Conservation (phyloP, 2,113 vertebrate species). For the Micronisus gabar region DNA sequence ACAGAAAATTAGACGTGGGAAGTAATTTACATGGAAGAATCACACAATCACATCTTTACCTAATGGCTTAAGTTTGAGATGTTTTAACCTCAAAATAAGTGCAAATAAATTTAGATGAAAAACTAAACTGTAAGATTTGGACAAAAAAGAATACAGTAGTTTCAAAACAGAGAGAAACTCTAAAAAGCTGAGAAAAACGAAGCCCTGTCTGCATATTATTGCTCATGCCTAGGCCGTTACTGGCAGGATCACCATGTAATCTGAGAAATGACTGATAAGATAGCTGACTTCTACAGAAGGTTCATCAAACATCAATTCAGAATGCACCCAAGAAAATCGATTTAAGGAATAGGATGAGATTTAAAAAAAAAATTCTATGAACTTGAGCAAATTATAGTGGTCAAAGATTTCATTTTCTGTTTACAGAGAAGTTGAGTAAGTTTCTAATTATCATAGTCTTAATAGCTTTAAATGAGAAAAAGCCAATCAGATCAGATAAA, state of each 20-base stretch:
- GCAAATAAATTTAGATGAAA: background rate
- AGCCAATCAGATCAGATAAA: background rate
- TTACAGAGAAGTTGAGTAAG: background rate
- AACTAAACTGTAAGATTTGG: background rate
- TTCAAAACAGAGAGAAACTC: background rate
- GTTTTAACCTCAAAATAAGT: background rate
- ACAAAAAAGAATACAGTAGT: background rate
- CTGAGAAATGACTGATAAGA: background rate
- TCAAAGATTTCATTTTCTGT: background rate
- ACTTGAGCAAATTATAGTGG: background rate
- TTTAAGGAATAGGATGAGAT: background rate
- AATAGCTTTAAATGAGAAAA: background rate
- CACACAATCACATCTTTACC: background rate
- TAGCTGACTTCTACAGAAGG: fast-evolving
- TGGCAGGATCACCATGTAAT: background rate
- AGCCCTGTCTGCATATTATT: background rate
- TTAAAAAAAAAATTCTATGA: background rate
- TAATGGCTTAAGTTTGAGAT: background rate
- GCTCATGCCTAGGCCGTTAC: background rate
- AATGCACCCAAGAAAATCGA: background rate
- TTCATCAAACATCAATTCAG: background rate
- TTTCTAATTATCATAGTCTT: background rate
- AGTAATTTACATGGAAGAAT: background rate
- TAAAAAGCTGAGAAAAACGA: background rate
- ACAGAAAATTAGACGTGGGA: background rate